phyloP scores from a whole-genome alignment of 2,888 invertebrate genomes.

The Temnothorax ravouxi region DNA sequence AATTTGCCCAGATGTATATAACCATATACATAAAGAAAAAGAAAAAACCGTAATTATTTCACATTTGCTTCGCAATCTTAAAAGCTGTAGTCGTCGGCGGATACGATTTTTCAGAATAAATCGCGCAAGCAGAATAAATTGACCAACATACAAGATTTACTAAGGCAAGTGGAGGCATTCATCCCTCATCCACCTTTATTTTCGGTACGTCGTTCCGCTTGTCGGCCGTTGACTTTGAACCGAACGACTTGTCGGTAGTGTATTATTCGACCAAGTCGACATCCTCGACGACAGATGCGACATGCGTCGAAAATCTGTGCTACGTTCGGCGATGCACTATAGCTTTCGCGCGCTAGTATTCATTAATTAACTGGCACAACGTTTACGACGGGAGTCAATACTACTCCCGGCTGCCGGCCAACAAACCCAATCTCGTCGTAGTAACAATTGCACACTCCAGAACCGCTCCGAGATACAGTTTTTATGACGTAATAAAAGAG shows the following conservation, averaged over 20 bases:
- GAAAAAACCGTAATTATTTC: background rate
- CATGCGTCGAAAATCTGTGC: conserved; percentile 33
- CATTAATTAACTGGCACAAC: conserved; percentile 39
- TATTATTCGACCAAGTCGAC: conserved; percentile 39
- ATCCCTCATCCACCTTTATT: conserved; percentile 31
- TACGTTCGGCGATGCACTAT: background rate
- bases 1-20: background rate
- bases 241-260: conserved; percentile 39
- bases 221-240: conserved; percentile 47
- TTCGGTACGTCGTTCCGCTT: conserved; percentile 30
- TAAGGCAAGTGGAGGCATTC: background rate
- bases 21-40: background rate
- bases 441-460: conserved; percentile 14
- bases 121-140: conserved; percentile 13
- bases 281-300: conserved; percentile 38
- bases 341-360: conserved; percentile 17
- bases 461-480: background rate
- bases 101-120: conserved; percentile 7
- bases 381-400: conserved; percentile 37
- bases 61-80: background rate
- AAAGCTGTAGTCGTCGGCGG: background rate
- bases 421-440: background rate
- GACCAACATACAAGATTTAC: background rate
- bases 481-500: conserved; percentile 20
- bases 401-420: conserved; percentile 26